Base-by-base conservation (phyloP, 2,888 invertebrate genomes). In the Gibbula magus region DNA sequence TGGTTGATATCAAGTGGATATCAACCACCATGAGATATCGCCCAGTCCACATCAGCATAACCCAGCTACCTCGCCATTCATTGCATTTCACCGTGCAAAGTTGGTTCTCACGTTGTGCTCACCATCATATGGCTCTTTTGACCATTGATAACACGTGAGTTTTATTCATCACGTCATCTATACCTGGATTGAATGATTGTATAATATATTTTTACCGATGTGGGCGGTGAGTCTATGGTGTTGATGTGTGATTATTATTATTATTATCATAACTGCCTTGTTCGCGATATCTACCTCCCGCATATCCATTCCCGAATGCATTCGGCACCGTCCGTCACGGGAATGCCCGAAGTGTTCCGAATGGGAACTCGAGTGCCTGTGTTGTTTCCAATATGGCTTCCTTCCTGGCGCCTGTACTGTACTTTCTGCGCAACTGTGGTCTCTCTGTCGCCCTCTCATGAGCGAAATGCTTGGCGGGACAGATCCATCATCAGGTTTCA, bases 391-490 rank as follows among this genome's bases (percentile, higher is more conserved):
- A 39, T 18, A 45, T 45, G 45, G 70, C 39, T 32, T 35, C 70
- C 70, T 13, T 70, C 70, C 35, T 20, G 35, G 29, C 25, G 35
- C 70, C 35, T 32, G 39, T 70, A 61, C 13, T 45, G 35, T 70
- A 70, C 35, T 70, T 35, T 70, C 29, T 39, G 35, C 35, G 70
- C 29, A 35, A 20, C 70, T 35, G 32, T 20, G 32, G 70, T 32
- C 39, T 35, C 70, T 70, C 20, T 70, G 70, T 70, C 29, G 70
- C 70, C 29, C 20, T 70, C 70, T 70, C 32, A 70, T 70, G 70
- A 70, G 70, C 70, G 70, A 39, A 5, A 20, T 75, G 75, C 54
- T 53, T 54, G 75, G 53, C 20, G 75, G 75, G 75, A 45, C 54
- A 39, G 22, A 52, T 25, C 52, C 51, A 54, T 75, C 53, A 75